phyloP scores from a whole-genome alignment of 2,888 invertebrate species.

The Tachina fera region DNA sequence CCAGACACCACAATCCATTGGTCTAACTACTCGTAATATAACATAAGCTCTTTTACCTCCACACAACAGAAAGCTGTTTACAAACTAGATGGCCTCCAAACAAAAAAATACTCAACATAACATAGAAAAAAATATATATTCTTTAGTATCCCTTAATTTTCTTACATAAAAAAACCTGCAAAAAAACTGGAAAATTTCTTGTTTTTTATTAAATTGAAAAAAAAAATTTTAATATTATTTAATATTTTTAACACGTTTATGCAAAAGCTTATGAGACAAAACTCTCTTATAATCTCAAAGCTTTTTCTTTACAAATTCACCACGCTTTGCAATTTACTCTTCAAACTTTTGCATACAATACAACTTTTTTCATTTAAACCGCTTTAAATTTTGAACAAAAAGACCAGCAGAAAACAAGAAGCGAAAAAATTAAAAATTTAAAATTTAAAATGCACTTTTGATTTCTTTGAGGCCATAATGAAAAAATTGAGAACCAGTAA shows the following conservation, averaged over 20 bases:
- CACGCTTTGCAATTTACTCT: constrained; percentile 23
- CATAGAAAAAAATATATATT: constrained; percentile 21
- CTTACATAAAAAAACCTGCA: not conserved
- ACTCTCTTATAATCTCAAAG: constrained; percentile 49
- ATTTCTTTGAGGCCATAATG: constrained; percentile 38
- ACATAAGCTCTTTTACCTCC: constrained; percentile 37
- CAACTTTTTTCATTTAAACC: not conserved
- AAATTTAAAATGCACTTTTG: constrained; percentile 42
- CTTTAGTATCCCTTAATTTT: constrained; percentile 11
- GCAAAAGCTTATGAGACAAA: constrained; percentile 38
- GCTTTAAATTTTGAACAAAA: constrained; percentile 1
- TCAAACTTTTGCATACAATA: constrained; percentile 2
- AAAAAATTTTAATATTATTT: constrained; percentile 22
- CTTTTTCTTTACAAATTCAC: constrained; percentile 48
- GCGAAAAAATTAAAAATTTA: not conserved
- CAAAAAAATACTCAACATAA: constrained; percentile 13
- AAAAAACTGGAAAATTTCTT: constrained; percentile 38
- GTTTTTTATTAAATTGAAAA: constrained; percentile 21
- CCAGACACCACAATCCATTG: constrained; percentile 9
- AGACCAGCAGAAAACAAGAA: not conserved
- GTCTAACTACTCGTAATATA: constrained; percentile 20
- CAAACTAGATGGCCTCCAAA: constrained; percentile 64
- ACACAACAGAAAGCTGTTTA: constrained; percentile 32
- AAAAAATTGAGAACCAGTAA: constrained; percentile 32
- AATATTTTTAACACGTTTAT: constrained; percentile 65